Evolutionary conservation across 2,888 invertebrate species (phyloP).

Genomic region (Stramonita haemastoma): DNA sequence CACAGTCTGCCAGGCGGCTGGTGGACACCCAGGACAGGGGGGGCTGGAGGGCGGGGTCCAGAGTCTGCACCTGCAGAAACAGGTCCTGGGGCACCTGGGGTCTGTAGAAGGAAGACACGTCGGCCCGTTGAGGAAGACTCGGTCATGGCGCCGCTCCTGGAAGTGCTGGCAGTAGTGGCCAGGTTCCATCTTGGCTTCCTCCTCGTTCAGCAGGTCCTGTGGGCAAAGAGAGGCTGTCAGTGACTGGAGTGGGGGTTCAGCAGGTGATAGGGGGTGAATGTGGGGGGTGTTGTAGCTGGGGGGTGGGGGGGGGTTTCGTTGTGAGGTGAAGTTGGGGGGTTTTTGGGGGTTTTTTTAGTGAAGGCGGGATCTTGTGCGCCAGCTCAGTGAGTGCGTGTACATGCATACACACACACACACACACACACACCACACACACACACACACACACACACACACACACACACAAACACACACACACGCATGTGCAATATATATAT

Average conservation of each 20-base stretch:
- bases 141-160: constrained; percentile 41
- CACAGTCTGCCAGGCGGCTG: constrained; percentile 47
- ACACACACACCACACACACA: constrained; percentile 13
- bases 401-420: constrained; percentile 7
- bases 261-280: too few relatives aligned
- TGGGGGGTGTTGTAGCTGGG: too few relatives aligned
- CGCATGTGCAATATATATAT: too few relatives aligned
- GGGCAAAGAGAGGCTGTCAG: too few relatives aligned
- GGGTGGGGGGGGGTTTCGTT: too few relatives aligned
- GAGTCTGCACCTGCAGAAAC: constrained; percentile 28
- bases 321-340: too few relatives aligned
- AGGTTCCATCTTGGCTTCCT: constrained; percentile 48
- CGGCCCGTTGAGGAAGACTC: constrained; percentile 55
- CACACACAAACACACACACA: not conserved
- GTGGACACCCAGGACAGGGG: constrained; percentile 47
- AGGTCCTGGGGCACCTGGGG: constrained; percentile 36
- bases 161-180: constrained; percentile 45
- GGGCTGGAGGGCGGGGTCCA: constrained; percentile 45
- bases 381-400: too few relatives aligned
- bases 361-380: too few relatives aligned
- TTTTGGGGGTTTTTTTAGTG: too few relatives aligned
- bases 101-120: constrained; percentile 51
- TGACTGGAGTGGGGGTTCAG: not conserved
- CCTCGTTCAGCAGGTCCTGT: constrained; percentile 51
- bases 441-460: not conserved